Percentiles rank a stretch among this genome's conserved stretches.
Evolutionary conservation across 2,888 invertebrate species (phyloP).

Genomic region (Xestoiulus laeticollis): DNA sequence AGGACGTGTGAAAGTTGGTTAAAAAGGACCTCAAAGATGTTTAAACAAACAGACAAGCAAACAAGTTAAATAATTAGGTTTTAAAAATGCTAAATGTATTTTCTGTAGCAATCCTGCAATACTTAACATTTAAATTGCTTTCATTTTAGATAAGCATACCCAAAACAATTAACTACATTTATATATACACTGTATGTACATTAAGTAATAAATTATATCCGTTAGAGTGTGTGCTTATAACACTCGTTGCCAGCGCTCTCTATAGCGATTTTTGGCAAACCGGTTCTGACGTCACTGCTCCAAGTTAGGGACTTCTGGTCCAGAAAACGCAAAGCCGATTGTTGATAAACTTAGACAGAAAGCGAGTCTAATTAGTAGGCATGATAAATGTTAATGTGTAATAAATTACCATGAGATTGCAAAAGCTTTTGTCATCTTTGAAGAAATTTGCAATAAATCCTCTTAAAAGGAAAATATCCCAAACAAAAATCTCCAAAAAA

Average conservation of each 20-base stretch:
- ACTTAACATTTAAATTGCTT: too few species aligned
- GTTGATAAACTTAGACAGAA: slow-evolving; percentile 35
- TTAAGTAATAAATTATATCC: too few species aligned
- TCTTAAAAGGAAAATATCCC: slow-evolving; percentile 1
- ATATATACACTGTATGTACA: too few species aligned
- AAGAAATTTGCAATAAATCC: slow-evolving; percentile 27
- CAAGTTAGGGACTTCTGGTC: background rate
- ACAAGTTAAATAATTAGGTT: too few species aligned
- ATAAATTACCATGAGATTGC: slow-evolving; percentile 38
- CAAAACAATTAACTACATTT: too few species aligned
- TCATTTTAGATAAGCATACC: too few species aligned
- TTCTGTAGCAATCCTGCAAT: too few species aligned
- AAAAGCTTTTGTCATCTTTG: slow-evolving; percentile 40
- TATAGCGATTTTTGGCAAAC: background rate
- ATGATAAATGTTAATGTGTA: slow-evolving; percentile 38
- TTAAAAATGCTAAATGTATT: too few species aligned
- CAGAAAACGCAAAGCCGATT: slow-evolving; percentile 20
- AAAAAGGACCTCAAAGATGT: too few species aligned
- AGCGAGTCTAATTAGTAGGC: slow-evolving; percentile 19
- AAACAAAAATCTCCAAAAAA: slow-evolving; percentile 7
- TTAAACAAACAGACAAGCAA: too few species aligned
- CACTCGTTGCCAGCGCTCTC: background rate
- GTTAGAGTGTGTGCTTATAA: too few species aligned
- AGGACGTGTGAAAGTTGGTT: too few species aligned
- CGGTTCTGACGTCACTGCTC: background rate